Conservation (phyloP, 2,113 vertebrate species). For the Oophaga pumilio region DNA sequence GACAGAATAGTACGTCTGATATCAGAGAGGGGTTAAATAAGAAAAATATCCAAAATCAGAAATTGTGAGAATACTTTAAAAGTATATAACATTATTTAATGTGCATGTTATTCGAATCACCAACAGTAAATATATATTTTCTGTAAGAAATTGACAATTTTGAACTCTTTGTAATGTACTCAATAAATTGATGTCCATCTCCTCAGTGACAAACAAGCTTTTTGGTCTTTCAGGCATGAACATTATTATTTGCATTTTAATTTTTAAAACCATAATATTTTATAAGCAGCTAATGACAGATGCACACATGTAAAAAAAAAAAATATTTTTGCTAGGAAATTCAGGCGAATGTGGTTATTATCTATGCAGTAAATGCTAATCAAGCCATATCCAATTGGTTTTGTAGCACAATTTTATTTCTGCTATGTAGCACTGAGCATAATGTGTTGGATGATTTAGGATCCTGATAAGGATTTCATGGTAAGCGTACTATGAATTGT, state of each 20-base stretch:
- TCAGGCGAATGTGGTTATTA: constrained; percentile 57
- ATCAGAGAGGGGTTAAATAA: too few relatives aligned
- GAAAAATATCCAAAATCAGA: too few relatives aligned
- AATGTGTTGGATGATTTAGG: constrained; percentile 2
- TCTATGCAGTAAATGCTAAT: constrained; percentile 61
- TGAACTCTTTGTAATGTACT: not conserved
- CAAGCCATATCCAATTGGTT: constrained; percentile 68
- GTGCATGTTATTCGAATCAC: too few relatives aligned
- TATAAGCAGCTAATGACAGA: constrained; percentile 62
- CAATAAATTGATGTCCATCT: not conserved
- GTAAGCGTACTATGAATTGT: not conserved
- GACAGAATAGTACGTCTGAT: too few relatives aligned
- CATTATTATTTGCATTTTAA: constrained; percentile 22
- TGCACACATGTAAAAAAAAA: constrained; percentile 60
- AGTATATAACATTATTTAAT: too few relatives aligned
- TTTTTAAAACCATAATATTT: constrained; percentile 43
- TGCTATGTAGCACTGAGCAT: not conserved
- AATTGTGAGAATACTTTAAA: too few relatives aligned
- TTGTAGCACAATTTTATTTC: constrained; percentile 65
- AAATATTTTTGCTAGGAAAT: constrained; percentile 65
- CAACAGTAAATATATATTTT: too few relatives aligned
- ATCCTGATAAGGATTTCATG: constrained; percentile 7
- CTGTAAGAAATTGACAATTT: not conserved
- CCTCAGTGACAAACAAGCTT: constrained; percentile 20
- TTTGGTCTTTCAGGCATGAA: not conserved